Base-by-base conservation (phyloP, 2,888 invertebrate genomes). In the Microctonus aethiopoides region DNA sequence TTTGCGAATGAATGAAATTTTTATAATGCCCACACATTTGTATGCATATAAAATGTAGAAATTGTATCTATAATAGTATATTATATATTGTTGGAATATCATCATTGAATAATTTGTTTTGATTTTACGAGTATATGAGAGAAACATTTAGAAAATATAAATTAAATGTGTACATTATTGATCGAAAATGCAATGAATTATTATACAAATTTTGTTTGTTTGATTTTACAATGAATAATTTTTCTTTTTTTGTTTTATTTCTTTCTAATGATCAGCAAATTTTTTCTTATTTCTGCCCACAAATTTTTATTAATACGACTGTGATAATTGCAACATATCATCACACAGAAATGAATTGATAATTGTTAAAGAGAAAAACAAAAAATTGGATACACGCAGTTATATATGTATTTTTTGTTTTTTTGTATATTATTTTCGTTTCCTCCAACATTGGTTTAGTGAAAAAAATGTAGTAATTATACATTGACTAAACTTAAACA, bases 401-500 rank as follows among this genome's bases (percentile, higher is more conserved):
- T 46, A 16, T 46, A 46, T 46, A 16, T 46, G 46, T 16, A 46
- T 46, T 7, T 20, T 16, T 20, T 16, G 20, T 20, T 46, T 36
- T 36, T 36, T 36, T 36, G 4, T 36, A 1, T 36, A 9, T 10
- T 36, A 16, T 46, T n/a, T 46, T 4, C 16, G 16, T 16, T 7
- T 2, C 16, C 16, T n/a, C 1, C 7, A 20, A 46, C 46, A 46
- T 46, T 46, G 16, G 16, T 46, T 16, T 46, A 20, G 46, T 46
- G 16, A 46, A 46, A 46, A 78, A 79, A 74, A 80, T 76, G 79
- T 78, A 74, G 76, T 78, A 78, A 75, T 72, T 78, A 78, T 77
- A 75, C 74, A 77, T 76, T 77, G 79, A 72, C 75, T 77, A 76
- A 76, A 78, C 74, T 80, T 75, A 78, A 74, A 76, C 71, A 74